phyloP scores from a whole-genome alignment of 2,113 vertebrate species.

The Athene noctua region DNA sequence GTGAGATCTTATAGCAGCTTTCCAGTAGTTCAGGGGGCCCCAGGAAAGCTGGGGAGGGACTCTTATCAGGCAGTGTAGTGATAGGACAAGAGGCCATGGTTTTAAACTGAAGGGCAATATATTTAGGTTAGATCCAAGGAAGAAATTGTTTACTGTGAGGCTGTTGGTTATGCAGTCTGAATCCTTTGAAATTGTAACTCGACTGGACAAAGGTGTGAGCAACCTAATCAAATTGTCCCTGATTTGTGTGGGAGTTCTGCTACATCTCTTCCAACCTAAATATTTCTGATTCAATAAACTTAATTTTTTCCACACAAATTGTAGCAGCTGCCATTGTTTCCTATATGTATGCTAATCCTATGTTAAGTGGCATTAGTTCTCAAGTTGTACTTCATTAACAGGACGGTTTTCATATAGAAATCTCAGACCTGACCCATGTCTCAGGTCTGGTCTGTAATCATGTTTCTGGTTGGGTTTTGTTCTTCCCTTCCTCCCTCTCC shows the following conservation, averaged over 20 bases:
- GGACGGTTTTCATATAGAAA: background rate
- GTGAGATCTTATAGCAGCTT: too few relatives aligned
- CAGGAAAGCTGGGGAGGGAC: too few relatives aligned
- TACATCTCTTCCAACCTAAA: background rate
- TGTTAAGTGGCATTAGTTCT: background rate
- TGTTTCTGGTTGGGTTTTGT: background rate
- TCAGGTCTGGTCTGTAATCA: background rate
- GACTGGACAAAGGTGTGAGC: background rate
- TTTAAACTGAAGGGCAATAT: too few relatives aligned
- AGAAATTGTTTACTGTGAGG: background rate
- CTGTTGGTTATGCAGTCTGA: background rate
- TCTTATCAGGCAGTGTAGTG: too few relatives aligned
- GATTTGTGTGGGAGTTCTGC: background rate
- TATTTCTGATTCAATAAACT: background rate
- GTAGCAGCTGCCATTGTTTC: background rate
- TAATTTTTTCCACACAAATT: background rate
- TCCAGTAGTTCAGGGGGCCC: too few relatives aligned
- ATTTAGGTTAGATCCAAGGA: too few relatives aligned
- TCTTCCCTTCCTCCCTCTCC: background rate
- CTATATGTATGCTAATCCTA: background rate
- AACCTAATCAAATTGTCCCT: background rate
- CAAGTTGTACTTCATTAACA: background rate
- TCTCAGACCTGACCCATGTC: background rate
- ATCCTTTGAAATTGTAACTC: background rate
- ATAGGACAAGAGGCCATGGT: too few relatives aligned